A percentile compares a stretch with the other conserved stretches of the same genome.
Conservation (phyloP, 2,113 vertebrate species). For the Pyrgilauda ruficollis region DNA sequence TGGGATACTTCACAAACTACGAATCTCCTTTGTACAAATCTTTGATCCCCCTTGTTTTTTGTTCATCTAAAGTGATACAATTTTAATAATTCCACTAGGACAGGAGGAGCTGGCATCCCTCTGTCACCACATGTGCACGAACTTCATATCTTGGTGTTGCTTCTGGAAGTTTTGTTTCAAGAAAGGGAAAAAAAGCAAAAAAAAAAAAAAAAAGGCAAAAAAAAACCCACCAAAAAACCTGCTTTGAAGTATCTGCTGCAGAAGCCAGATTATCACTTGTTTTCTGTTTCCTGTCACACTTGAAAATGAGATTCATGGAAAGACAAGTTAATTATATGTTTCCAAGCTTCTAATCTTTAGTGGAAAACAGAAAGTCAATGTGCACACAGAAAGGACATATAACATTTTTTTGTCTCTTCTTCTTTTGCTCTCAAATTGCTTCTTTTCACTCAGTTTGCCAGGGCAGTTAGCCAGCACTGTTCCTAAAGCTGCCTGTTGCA, state of each 20-base stretch:
- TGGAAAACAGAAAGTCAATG: background rate
- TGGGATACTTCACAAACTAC: background rate
- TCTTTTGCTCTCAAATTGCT: background rate
- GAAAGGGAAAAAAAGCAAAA: background rate
- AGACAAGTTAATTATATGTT: background rate
- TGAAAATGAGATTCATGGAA: background rate
- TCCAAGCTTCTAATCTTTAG: background rate
- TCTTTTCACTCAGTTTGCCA: background rate
- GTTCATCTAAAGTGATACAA: background rate
- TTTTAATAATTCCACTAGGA: background rate
- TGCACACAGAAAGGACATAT: background rate
- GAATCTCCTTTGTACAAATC: background rate
- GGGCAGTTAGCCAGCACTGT: background rate
- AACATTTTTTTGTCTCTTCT: background rate
- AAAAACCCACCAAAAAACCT: no score
- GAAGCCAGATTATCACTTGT: background rate
- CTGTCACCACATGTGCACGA: background rate
- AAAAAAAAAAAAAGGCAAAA: no score
- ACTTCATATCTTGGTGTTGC: background rate
- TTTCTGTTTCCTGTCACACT: background rate
- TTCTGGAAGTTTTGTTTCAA: slow-evolving; percentile 29
- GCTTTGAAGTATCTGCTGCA: background rate
- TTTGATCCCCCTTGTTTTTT: background rate
- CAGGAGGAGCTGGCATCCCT: background rate
- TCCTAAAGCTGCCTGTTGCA: background rate